These are phyloP conservation scores for Phengaris alcon DNA, from an alignment of 2,888 invertebrate genomes.

Conservation along the genomic window DNA sequence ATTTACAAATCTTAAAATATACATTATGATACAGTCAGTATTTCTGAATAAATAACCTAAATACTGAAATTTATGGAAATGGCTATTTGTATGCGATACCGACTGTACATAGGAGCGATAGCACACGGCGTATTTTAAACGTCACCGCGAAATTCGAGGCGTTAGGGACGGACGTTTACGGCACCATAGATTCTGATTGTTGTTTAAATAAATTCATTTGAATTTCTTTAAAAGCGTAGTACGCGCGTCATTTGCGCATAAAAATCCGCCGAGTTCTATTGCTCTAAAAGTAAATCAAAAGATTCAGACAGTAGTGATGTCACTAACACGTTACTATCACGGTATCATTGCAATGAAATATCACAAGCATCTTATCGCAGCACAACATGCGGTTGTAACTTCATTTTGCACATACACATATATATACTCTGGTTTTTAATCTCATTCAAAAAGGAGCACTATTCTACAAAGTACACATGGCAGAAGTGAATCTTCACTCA, in stretches of 20 bases:
- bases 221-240: too few species aligned
- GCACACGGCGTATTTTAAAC: too few species aligned
- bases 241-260: too few species aligned
- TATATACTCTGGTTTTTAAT: background rate
- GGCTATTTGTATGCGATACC: background rate
- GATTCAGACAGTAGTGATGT: constrained; percentile 18
- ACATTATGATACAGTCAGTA: background rate
- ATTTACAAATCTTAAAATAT: background rate
- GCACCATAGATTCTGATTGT: too few species aligned
- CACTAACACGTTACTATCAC: constrained; percentile 1
- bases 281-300: background rate
- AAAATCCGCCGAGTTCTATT: too few species aligned
- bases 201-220: too few species aligned
- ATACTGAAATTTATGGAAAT: background rate
- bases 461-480: too few species aligned
- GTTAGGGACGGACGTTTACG: too few species aligned
- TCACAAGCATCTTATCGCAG: background rate
- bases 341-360: constrained; percentile 20
- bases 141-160: too few species aligned
- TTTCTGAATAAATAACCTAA: too few species aligned
- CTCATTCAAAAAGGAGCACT: background rate
- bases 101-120: background rate
- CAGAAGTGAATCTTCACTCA: too few species aligned
- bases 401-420: background rate
- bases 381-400: constrained; percentile 2